phyloP scores from a whole-genome alignment of 2,888 invertebrate species.

The Stegana nigrithorax region DNA sequence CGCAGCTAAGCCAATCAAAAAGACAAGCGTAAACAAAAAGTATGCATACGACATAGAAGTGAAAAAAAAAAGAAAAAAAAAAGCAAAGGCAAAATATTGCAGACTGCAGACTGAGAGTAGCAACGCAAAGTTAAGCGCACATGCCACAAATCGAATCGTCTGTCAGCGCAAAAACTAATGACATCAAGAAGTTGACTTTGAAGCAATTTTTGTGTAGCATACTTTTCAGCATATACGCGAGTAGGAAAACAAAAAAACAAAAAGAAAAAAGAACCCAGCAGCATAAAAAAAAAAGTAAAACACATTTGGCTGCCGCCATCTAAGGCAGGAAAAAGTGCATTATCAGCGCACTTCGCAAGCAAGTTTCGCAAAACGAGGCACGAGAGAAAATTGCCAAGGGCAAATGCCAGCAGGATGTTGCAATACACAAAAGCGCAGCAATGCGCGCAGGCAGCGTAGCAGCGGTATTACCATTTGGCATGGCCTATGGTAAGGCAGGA shows the following conservation, averaged over 20 bases:
- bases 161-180: background rate
- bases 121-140: background rate
- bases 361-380: background rate
- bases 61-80: background rate
- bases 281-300: background rate
- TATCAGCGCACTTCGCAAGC: conserved; percentile 2
- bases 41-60: background rate
- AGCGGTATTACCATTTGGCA: background rate
- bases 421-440: background rate
- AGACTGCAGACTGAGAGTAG: background rate
- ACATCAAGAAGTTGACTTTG: background rate
- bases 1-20: background rate
- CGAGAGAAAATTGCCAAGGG: background rate
- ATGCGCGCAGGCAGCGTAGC: background rate
- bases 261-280: background rate
- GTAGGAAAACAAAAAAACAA: background rate
- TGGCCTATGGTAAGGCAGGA: background rate
- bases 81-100: background rate
- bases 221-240: background rate
- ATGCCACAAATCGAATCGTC: conserved; percentile 13
- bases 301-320: background rate
- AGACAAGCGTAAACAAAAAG: background rate
- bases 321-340: conserved; percentile 9
- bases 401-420: background rate
- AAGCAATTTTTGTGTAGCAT: conserved; percentile 6